Percentiles rank a stretch among this genome's conserved stretches.
Evolutionary conservation across 2,888 invertebrate species (phyloP).

Genomic region (Helleia helle): DNA sequence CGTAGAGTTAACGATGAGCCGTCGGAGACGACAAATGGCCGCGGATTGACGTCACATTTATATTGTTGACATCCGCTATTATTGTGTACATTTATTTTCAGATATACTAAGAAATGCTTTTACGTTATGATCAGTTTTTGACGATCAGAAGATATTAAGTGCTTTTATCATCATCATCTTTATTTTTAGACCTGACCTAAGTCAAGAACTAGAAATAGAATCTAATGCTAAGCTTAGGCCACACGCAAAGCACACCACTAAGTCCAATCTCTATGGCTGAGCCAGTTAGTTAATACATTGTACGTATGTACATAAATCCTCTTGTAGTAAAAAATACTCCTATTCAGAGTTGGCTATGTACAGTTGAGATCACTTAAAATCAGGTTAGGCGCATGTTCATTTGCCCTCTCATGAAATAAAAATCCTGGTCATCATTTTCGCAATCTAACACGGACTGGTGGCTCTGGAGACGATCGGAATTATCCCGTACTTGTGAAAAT

Average conservation of each 20-base stretch:
- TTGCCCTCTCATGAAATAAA: constrained; percentile 3
- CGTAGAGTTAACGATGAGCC: constrained; percentile 40
- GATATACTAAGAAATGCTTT: constrained; percentile 52
- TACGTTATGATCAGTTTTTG: no score
- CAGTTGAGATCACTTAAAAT: background rate
- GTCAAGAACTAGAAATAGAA: no score
- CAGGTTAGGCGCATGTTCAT: background rate
- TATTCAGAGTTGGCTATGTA: no score
- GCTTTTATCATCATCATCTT: no score
- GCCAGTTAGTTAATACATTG: no score
- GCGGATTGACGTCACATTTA: constrained; percentile 67
- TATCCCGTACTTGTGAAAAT: constrained; percentile 54
- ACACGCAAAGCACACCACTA: no score
- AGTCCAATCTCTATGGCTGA: no score
- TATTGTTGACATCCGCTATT: constrained; percentile 50
- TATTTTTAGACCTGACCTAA: no score
- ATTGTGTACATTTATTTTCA: constrained; percentile 63
- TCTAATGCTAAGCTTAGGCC: no score
- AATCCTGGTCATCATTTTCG: constrained; percentile 30
- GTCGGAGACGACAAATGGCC: constrained; percentile 51
- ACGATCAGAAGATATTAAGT: no score
- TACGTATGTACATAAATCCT: no score
- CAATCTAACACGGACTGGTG: constrained; percentile 28
- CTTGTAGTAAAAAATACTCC: no score
- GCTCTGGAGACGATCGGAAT: constrained; percentile 47